Conservation (phyloP, 1,140 invertebrate species). For the Drosophila ficusphila region DNA sequence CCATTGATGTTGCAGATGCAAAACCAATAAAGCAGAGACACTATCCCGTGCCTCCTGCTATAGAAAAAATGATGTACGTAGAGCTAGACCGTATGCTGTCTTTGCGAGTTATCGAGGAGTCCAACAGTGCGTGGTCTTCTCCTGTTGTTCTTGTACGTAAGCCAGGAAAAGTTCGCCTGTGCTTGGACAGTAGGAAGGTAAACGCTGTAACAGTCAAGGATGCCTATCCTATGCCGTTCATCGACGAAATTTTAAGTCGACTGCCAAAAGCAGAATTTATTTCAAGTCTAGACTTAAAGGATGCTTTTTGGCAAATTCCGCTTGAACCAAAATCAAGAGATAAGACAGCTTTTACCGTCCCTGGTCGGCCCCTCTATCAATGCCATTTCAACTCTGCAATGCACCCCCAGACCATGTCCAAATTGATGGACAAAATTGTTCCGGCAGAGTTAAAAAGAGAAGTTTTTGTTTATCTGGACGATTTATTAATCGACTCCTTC, state of each 20-base stretch:
- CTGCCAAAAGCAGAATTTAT: too few relatives aligned
- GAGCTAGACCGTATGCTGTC: not conserved
- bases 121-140: not conserved
- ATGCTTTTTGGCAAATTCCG: too few relatives aligned
- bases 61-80: not conserved
- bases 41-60: not conserved
- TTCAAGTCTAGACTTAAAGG: too few relatives aligned
- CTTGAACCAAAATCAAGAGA: not conserved
- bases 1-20: not conserved
- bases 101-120: not conserved
- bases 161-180: not conserved
- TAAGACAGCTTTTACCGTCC: not conserved
- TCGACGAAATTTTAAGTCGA: too few relatives aligned
- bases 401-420: too few relatives aligned
- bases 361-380: not conserved
- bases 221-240: too few relatives aligned
- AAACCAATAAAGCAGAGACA: not conserved
- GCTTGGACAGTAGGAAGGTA: too few relatives aligned
- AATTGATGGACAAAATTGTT: not conserved
- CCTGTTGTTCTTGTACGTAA: too few relatives aligned
- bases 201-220: too few relatives aligned
- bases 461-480: not conserved
- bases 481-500: not conserved
- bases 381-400: too few relatives aligned
- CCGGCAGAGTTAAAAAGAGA: not conserved